A percentile compares a stretch with the other conserved stretches of the same genome.
These are phyloP conservation scores for Myiagra hebetior DNA, from an alignment of 2,113 vertebrate species.

Conservation along the genomic window DNA sequence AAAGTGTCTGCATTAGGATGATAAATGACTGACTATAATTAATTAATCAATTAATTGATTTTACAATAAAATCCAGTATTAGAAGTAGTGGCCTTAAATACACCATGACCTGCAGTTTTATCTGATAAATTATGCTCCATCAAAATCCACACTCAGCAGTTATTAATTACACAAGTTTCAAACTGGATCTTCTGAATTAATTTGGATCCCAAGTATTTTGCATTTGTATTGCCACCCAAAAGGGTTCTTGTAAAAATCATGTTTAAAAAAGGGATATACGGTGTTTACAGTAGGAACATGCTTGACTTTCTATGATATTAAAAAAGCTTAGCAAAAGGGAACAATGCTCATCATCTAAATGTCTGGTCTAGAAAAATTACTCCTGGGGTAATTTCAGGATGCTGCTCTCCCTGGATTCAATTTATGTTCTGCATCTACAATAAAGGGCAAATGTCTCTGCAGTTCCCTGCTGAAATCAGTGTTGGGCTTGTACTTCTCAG, in stretches of 20 bases:
- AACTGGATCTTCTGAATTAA: slow-evolving; percentile 46
- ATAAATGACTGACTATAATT: slow-evolving; percentile 55
- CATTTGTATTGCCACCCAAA: slow-evolving; percentile 21
- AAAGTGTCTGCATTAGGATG: slow-evolving; percentile 1
- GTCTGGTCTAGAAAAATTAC: slow-evolving; percentile 21
- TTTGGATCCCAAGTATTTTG: slow-evolving; percentile 52
- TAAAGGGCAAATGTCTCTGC: slow-evolving; percentile 62
- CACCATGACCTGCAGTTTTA: slow-evolving; percentile 14
- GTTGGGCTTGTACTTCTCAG: slow-evolving; percentile 36
- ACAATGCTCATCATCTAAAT: slow-evolving; percentile 14
- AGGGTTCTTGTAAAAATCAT: slow-evolving; percentile 7
- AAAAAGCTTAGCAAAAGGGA: slow-evolving; percentile 27
- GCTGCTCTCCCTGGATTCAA: slow-evolving; percentile 3
- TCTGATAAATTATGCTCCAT: slow-evolving; percentile 49
- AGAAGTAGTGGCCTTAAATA: slow-evolving; percentile 44
- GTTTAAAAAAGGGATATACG: slow-evolving; percentile 26
- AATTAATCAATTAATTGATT: slow-evolving; percentile 69
- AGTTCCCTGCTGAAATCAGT: slow-evolving; percentile 52
- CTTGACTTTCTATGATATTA: slow-evolving; percentile 32
- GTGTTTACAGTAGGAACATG: slow-evolving; percentile 32
- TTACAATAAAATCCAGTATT: slow-evolving; percentile 14
- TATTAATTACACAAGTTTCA: slow-evolving; percentile 49
- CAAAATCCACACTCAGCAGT: slow-evolving; percentile 38
- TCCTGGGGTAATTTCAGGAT: slow-evolving; percentile 41
- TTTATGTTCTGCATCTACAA: slow-evolving; percentile 54